phyloP scores from a whole-genome alignment of 2,113 vertebrate genomes.

The Madoqua kirkii region DNA sequence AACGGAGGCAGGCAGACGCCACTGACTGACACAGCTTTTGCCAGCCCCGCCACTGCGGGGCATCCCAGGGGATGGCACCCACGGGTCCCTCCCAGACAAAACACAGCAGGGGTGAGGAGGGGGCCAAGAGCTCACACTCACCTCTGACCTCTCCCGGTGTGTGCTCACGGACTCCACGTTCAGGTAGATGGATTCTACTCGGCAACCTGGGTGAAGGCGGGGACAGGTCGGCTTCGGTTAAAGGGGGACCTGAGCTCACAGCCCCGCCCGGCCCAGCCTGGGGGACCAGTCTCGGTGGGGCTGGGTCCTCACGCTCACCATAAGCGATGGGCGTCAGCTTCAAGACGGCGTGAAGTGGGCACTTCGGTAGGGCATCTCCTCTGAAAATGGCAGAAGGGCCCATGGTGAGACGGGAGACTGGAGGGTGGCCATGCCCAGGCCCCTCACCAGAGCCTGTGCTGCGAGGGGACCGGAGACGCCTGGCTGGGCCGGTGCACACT shows the following conservation, averaged over 20 bases:
- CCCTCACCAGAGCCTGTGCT: neutral
- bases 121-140: conserved; percentile 68
- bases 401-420: neutral
- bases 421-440: neutral
- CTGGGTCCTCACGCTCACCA: conserved; percentile 78
- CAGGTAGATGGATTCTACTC: conserved; percentile 93
- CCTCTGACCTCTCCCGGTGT: conserved; percentile 93
- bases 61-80: neutral
- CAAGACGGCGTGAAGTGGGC: conserved; percentile 94
- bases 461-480: accelerated
- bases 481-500: too few species aligned
- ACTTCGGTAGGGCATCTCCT: conserved; percentile 97
- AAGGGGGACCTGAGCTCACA: accelerated
- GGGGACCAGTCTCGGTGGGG: neutral
- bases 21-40: accelerated
- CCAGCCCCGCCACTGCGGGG: accelerated
- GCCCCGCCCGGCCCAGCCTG: accelerated
- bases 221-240: neutral
- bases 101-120: accelerated
- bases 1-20: neutral
- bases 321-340: conserved; percentile 96
- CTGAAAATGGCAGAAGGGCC: conserved; percentile 75
- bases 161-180: conserved; percentile 96
- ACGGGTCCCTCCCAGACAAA: accelerated
- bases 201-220: conserved; percentile 81